phyloP scores from a whole-genome alignment of 1,140 invertebrate genomes.

The Cepaea nemoralis region DNA sequence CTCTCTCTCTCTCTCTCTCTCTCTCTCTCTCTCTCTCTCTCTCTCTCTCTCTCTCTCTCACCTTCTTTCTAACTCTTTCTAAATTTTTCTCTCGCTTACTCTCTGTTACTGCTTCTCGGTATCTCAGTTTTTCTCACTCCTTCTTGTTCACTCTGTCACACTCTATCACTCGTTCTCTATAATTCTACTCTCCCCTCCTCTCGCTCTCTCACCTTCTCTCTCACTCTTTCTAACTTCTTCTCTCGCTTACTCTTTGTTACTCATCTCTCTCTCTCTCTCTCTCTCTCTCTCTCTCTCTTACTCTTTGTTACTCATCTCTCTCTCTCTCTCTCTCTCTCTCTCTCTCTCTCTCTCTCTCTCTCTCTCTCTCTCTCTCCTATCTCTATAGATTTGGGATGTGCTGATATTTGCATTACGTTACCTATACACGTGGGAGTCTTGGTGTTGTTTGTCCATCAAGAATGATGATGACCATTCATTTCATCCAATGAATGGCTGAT shows the following conservation, averaged over 20 bases:
- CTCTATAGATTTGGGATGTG: too few relatives aligned
- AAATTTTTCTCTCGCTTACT: too few relatives aligned
- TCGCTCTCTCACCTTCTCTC: too few relatives aligned
- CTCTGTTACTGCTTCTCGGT: neutral
- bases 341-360: neutral
- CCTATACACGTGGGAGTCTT: neutral
- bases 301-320: too few relatives aligned
- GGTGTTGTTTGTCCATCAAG: too few relatives aligned
- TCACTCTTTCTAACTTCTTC: too few relatives aligned
- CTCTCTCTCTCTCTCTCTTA: constrained; percentile 10
- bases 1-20: neutral
- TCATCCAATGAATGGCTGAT: too few relatives aligned
- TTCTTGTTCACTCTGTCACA: constrained; percentile 23
- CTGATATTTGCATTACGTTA: too few relatives aligned
- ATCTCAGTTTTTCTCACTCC: constrained; percentile 21
- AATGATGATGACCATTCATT: too few relatives aligned
- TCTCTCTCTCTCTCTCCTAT: too few relatives aligned
- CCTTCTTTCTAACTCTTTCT: too few relatives aligned
- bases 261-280: constrained; percentile 17
- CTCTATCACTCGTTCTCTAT: neutral
- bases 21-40: constrained; percentile 1
- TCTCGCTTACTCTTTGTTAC: too few relatives aligned
- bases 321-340: constrained; percentile 2
- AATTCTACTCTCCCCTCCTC: neutral
- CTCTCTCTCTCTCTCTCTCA: neutral